A percentile compares a stretch with the other conserved stretches of the same genome.
These are phyloP conservation scores for Brenthis ino DNA, from an alignment of 2,888 invertebrate species.

Conservation along the genomic window DNA sequence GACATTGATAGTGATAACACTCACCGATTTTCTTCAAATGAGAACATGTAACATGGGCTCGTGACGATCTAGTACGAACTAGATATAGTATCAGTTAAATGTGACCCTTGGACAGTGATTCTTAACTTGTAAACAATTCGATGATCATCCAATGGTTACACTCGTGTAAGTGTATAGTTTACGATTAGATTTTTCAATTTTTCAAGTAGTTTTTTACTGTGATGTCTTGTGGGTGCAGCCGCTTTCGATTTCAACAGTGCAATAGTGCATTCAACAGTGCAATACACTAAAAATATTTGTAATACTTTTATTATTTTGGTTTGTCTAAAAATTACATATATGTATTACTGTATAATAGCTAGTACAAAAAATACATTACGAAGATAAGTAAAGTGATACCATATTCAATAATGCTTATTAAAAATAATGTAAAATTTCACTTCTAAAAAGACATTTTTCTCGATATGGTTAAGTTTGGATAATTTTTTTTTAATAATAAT, in stretches of 20 bases:
- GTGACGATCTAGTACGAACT: constrained; percentile 54
- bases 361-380: too few species aligned
- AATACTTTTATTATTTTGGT: too few species aligned
- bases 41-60: constrained; percentile 46
- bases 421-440: too few species aligned
- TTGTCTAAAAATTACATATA: too few species aligned
- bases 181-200: constrained; percentile 12
- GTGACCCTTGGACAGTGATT: constrained; percentile 48
- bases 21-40: constrained; percentile 39
- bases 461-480: too few species aligned
- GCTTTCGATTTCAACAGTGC: neutral
- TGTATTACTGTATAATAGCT: too few species aligned
- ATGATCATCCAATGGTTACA: constrained; percentile 27
- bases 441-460: too few species aligned
- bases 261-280: neutral
- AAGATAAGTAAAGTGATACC: too few species aligned
- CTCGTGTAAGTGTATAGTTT: constrained; percentile 27
- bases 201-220: constrained; percentile 6
- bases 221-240: constrained; percentile 10
- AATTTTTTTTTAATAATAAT: too few species aligned
- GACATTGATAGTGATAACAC: constrained; percentile 28
- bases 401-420: too few species aligned
- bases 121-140: constrained; percentile 26
- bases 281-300: neutral
- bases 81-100: constrained; percentile 46